Evolutionary conservation across 1,140 invertebrate genomes (phyloP), one percentile per base, ranked within the genome.

Genomic region (Anastrepha obliqua): DNA sequence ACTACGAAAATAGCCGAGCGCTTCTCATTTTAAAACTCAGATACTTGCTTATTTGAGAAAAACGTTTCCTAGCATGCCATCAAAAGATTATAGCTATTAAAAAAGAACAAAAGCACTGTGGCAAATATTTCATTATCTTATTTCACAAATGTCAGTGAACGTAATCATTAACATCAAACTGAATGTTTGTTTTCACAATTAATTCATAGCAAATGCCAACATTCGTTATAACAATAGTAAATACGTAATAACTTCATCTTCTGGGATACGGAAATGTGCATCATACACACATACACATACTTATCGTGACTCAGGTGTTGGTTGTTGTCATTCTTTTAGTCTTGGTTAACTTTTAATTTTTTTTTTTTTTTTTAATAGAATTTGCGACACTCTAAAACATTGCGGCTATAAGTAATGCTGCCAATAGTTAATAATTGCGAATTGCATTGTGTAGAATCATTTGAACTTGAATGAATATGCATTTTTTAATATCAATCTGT

Each of bases 41-140:
- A 81, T 74, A 81, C 44, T 20, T 8, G 15, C 15, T 9, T 20
- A 9, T 70, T 81, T 81, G n/a, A 55, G 42, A 20, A n/a, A 55
- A 81, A 58, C 47, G n/a, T 55, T 78, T 62, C 4, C 20, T 55
- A 81, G 74, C 74, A 81, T 81, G 74, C 74, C 47, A 81, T 74
- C 44, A 5, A 74, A 47, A 15, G 44, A 47, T 8, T 44, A 74
- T 44, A 29, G 29, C 29, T 29, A 29, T 29, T 29, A 29, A 29
- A 74, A 20, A 20, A 67, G 13, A 67, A 39, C 64, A 67, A 29
- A 29, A 29, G 29, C 29, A 39, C 7, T 20, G 64, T 29, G 29
- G 29, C 51, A 42, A 67, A 67, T 4, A 67, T 11, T 67, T 39
- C 29, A 67, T 67, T 42, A 29, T 0, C 29, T 13, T 29, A 67